Conservation (phyloP, 2,888 invertebrate genomes). For the Microchrysa polita region DNA sequence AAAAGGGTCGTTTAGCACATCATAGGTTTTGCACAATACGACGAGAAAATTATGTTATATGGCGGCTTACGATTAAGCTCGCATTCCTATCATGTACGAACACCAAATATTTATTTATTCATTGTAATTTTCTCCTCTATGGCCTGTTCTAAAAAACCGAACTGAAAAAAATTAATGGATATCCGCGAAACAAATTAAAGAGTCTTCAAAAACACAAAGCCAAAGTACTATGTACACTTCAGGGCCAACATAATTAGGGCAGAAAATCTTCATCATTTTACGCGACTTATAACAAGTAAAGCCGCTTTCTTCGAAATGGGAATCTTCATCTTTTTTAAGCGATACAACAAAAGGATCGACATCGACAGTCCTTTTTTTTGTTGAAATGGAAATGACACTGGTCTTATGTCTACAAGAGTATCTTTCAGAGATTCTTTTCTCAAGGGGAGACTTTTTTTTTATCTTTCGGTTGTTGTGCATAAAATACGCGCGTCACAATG, state of each 20-base stretch:
- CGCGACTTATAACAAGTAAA: not conserved
- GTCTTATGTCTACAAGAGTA: slow-evolving; percentile 30
- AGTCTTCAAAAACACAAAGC: slow-evolving; percentile 36
- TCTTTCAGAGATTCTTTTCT: not conserved
- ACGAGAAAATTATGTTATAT: no score
- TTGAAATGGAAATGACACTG: slow-evolving; percentile 38
- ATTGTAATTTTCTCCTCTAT: slow-evolving; percentile 19
- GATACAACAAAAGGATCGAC: not conserved
- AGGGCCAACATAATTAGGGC: slow-evolving; percentile 48
- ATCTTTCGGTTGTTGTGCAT: not conserved
- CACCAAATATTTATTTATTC: no score
- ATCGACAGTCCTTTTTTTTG: slow-evolving; percentile 11
- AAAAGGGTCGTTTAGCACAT: no score
- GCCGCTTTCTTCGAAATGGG: slow-evolving; percentile 19
- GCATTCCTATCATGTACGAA: no score
- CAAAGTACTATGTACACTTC: slow-evolving; percentile 14
- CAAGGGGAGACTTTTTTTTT: slow-evolving; percentile 23
- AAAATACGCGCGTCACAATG: slow-evolving; percentile 17
- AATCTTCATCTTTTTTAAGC: not conserved
- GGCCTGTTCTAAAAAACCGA: no score
- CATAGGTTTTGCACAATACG: no score
- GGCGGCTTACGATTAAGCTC: no score
- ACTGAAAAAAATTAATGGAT: slow-evolving; percentile 45
- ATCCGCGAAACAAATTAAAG: slow-evolving; percentile 39
- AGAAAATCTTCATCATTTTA: slow-evolving; percentile 36